A percentile compares a stretch with the other conserved stretches of the same genome.
Evolutionary conservation across 2,113 vertebrate species (phyloP).

Genomic region (Dascyllus trimaculatus): DNA sequence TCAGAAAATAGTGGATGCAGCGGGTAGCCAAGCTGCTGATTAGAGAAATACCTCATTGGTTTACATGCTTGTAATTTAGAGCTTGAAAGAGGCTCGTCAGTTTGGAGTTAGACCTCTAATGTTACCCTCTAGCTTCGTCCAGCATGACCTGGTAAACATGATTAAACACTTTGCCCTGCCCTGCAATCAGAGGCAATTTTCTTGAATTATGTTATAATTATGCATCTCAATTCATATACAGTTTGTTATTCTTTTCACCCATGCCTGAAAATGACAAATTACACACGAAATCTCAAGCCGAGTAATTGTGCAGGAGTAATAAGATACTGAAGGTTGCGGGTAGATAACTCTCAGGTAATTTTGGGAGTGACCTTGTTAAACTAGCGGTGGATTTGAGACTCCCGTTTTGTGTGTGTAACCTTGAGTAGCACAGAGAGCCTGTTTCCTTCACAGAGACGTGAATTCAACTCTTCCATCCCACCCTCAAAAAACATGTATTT

Average conservation of each 20-base stretch:
- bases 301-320: constrained; percentile 32
- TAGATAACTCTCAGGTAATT: constrained; percentile 27
- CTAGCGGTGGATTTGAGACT: constrained; percentile 32
- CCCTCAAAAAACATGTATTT: constrained; percentile 18
- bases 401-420: constrained; percentile 42
- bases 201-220: constrained; percentile 53
- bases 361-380: constrained; percentile 46
- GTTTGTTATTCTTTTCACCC: constrained; percentile 62
- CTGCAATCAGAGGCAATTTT: constrained; percentile 59
- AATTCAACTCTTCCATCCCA: constrained; percentile 17
- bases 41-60: constrained; percentile 10
- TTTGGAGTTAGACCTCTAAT: constrained; percentile 10
- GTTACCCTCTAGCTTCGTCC: constrained; percentile 10
- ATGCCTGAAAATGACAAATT: constrained; percentile 47
- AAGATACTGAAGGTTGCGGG: constrained; percentile 25
- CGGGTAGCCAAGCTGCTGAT: background rate
- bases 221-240: constrained; percentile 2
- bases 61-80: constrained; percentile 22
- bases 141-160: constrained; percentile 28
- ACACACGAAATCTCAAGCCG: constrained; percentile 37
- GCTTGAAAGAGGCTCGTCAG: constrained; percentile 5
- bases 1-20: background rate
- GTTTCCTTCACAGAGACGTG: constrained; percentile 17
- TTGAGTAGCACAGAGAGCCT: constrained; percentile 33
- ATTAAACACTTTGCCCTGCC: constrained; percentile 32